A percentile compares a stretch with the other conserved stretches of the same genome.
Conservation (phyloP, 2,113 vertebrate species). For the Coryphaenoides rupestris region DNA sequence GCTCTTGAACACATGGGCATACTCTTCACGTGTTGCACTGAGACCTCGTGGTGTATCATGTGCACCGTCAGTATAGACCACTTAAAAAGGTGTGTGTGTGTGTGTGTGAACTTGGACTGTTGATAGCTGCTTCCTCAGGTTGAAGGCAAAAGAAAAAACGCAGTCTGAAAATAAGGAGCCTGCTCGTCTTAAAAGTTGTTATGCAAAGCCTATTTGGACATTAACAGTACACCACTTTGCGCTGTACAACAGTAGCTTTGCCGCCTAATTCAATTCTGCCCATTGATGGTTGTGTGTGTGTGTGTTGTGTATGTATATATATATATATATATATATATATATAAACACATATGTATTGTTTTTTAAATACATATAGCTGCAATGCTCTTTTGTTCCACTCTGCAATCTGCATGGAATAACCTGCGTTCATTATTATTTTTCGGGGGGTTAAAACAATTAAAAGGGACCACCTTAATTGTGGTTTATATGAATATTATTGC, state of each 20-base stretch:
- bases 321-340: too few relatives aligned
- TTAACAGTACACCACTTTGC: slow-evolving; percentile 3
- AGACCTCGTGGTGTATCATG: too few relatives aligned
- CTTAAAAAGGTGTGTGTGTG: neutral
- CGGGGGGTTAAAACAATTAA: slow-evolving; percentile 42
- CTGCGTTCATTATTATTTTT: slow-evolving; percentile 34
- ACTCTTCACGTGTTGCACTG: slow-evolving; percentile 2
- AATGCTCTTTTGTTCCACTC: slow-evolving; percentile 38
- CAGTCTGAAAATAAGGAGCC: neutral
- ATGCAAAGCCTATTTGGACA: slow-evolving; percentile 24
- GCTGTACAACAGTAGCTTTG: slow-evolving; percentile 10
- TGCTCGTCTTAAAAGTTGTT: neutral
- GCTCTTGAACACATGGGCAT: neutral
- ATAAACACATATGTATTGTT: slow-evolving; percentile 21
- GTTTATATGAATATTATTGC: slow-evolving; percentile 28
- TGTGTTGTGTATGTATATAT: too few relatives aligned
- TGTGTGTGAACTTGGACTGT: slow-evolving; percentile 5
- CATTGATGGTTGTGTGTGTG: slow-evolving; percentile 1
- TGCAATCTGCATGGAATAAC: slow-evolving; percentile 51
- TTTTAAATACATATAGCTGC: neutral
- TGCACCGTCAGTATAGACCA: neutral
- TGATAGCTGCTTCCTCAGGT: slow-evolving; percentile 14
- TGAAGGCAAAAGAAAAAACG: neutral
- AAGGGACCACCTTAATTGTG: slow-evolving; percentile 52
- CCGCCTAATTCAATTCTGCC: slow-evolving; percentile 29